Base-by-base conservation (phyloP, 2,113 vertebrate genomes). In the Hyla sarda region DNA sequence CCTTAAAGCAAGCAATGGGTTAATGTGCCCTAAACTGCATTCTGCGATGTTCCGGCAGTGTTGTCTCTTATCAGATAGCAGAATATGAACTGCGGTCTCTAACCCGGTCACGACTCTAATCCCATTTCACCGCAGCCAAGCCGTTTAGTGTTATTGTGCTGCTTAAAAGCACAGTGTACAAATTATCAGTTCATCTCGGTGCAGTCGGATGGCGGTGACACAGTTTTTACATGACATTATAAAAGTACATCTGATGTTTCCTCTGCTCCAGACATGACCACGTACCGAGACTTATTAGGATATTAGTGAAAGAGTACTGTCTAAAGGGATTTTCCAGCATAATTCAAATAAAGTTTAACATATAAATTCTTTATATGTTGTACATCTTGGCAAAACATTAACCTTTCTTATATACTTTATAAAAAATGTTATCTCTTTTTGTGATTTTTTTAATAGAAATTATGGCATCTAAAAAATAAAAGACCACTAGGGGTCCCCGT, bases 31-130 rank as follows among this genome's bases (percentile, higher is more conserved):
- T 93, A 93, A 92, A 90, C 94, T 93, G 90, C 91, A 91, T 91
- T 91, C 91, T 89, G 90, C 82, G 85, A 87, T 88, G 88, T 89
- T 54, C 85, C 94, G 92, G 93, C 94, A 94, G 93, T 90, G 92
- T 21, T 13, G 50, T 56, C 48, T 91, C 88, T 91, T 92, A 92
- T 94, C 93, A 94, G 93, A 95, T 93, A 94, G 91, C 21, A 81
- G 86, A 91, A 91, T 92, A 90, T 92, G 91, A 91, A 91, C 92
- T 91, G 89, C 92, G 89, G 82, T 62, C 87, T 28, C 89, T 25
- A n/a, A 87, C 90, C 16, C 87, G 87, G 90, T 92, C 91, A 91
- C 93, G n/a, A 87, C 58, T 7, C 83, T 21, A 89, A 89, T 90
- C 90, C 88, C 62, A 82, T 82, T 82, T 82, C 58, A 69, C 34